Evolutionary conservation across 2,888 invertebrate species (phyloP), one percentile per base, ranked within the genome.

Genomic region (Calameuta filiformis): DNA sequence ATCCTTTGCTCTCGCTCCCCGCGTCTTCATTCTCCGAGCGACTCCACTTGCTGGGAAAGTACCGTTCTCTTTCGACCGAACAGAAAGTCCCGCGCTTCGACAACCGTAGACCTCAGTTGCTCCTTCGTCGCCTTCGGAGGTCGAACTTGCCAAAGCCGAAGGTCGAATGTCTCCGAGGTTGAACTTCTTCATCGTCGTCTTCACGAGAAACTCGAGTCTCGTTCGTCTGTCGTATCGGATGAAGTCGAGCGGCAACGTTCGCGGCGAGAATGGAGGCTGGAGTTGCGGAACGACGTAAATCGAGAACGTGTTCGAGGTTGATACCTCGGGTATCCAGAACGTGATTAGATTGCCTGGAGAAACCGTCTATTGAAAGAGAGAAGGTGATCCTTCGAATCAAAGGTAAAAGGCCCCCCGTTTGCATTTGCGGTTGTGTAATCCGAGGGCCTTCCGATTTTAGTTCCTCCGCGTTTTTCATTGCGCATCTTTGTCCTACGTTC

Each of bases 231-330:
- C 81, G 79, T 77, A 75, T 80, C 77, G 75, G 68, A 76, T 76
- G 77, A 73, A 73, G 77, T 79, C 79, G 78, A 79, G 79, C 80
- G 80, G 79, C 77, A 69, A 77, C 30, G 77, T 77, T 73, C 78
- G 83, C 76, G 81, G 75, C 68, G 79, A 79, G 75, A 83, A 83
- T 81, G 83, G 82, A 79, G 81, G 80, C 75, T 83, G 83, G 84
- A 84, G 81, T 76, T 84, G 84, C 79, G 85, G 85, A 75, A 85
- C 85, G 79, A 85, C 85, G 76, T 88, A 84, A 86, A 84, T 82
- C 69, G 35, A 34, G 71, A 31, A 31, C 71, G 71, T 56, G 56
- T 56, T 56, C 56, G 56, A 56, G 56, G 56, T 23, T 56, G 56
- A 56, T 56, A 56, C 23, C 9, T 23, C 56, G 2, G 56, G 56